phyloP scores from a whole-genome alignment of 2,888 invertebrate species.

The Caenorhabditis virilis region DNA sequence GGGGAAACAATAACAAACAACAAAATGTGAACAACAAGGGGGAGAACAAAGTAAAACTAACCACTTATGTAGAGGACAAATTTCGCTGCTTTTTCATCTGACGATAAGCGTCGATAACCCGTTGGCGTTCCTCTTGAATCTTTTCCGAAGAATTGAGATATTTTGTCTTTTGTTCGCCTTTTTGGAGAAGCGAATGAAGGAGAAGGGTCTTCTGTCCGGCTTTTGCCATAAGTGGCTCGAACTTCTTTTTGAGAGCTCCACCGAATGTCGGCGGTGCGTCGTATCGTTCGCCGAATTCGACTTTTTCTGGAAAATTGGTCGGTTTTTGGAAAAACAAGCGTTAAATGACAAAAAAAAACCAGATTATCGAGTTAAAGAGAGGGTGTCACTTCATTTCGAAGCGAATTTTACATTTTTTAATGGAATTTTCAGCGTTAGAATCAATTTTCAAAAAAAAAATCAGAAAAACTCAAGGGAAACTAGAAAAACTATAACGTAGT shows the following conservation, averaged over 20 bases:
- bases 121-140: conserved; percentile 46
- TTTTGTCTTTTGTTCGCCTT: conserved; percentile 24
- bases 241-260: conserved; percentile 43
- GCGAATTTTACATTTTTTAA: no score
- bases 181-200: conserved; percentile 50
- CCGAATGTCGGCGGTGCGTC: conserved; percentile 60
- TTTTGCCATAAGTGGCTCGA: conserved; percentile 51
- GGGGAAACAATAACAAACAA: no score
- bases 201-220: conserved; percentile 58
- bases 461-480: no score
- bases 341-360: no score
- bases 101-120: conserved; percentile 58
- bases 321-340: no score
- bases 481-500: no score
- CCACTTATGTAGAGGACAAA: no score
- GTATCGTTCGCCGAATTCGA: conserved; percentile 61
- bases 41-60: no score
- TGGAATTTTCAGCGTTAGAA: background rate
- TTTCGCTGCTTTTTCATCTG: conserved; percentile 55
- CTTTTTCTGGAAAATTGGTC: conserved; percentile 43
- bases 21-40: no score
- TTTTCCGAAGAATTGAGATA: conserved; percentile 26
- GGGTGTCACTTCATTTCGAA: no score
- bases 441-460: background rate
- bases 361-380: no score